Base-by-base conservation (phyloP, 2,113 vertebrate species). In the Takifugu flavidus region DNA sequence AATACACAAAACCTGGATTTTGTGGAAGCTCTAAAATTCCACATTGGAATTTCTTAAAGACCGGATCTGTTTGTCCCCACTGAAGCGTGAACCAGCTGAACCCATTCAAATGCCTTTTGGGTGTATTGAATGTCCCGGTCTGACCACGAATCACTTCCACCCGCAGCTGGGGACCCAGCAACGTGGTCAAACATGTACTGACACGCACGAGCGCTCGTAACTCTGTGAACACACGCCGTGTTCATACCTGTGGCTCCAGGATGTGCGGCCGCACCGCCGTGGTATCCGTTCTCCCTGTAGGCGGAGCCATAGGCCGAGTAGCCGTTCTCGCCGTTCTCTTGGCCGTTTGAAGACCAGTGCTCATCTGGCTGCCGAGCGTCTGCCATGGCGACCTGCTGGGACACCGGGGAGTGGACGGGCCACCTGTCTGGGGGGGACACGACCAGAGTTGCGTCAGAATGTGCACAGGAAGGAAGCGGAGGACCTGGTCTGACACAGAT, bases 301-400 rank as follows among this genome's bases (percentile, higher is more conserved):
- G 60, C 53, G 0, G 79, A 64, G 75, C 82, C 66, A 69, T 89
- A 83, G 78, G 83, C 60, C 6, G 86, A 83, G 81, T 78, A 85
- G 58, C 85, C 86, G 6, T 89, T 89, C 67, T 89, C 75, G 27
- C 82, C 78, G 12, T 88, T 80, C 65, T 89, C 80, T 39, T 80
- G 83, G 68, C 86, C 85, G 15, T 88, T 87, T 15, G 85, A 60
- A 67, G 82, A 27, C 85, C 82, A 86, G 85, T 74, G 86, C 49
- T 87, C 83, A 4, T 84, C 79, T 54, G 87, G 77, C 75, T 89
- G 85, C 65, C 56, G 82, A 79, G 82, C 75, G 70, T 89, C 88
- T 88, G 86, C 86, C 88, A 89, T 89, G 77, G 52, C 80, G 78
- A 74, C 56, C 79, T 82, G 74, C 70, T 76, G 70, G 77, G 75